These are phyloP conservation scores for Orthonychiurus folsomi DNA, from an alignment of 2,888 invertebrate species.

Conservation along the genomic window DNA sequence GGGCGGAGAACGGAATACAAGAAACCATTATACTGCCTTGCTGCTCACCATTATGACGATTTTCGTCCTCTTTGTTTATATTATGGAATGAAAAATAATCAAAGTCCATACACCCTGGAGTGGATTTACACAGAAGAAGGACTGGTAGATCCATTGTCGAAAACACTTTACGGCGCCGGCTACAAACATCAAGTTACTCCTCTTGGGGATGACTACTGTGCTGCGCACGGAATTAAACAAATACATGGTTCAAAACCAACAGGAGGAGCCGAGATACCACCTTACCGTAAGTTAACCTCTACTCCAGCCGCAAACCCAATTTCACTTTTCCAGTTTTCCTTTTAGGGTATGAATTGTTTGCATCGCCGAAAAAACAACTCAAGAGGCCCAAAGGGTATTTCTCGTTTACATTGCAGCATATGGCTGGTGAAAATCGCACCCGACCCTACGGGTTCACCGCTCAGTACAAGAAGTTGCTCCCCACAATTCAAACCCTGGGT, in stretches of 20 bases:
- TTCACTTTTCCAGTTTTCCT: too few species aligned
- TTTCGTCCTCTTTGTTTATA: too few species aligned
- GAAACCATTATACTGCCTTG: neutral
- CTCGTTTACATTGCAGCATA: neutral
- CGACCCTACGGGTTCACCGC: neutral
- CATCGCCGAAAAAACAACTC: neutral
- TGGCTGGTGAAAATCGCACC: neutral
- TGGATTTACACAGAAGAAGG: neutral
- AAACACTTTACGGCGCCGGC: too few species aligned
- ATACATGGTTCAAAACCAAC: neutral
- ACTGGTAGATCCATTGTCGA: too few species aligned
- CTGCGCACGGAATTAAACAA: too few species aligned
- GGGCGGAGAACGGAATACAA: neutral
- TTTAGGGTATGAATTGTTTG: neutral
- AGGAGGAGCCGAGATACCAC: neutral
- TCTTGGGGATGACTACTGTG: too few species aligned
- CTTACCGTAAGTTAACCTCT: too few species aligned
- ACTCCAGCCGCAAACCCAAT: too few species aligned
- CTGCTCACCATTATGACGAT: too few species aligned
- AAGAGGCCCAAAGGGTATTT: neutral
- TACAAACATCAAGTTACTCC: too few species aligned
- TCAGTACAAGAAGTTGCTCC: neutral
- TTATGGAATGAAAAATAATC: too few species aligned
- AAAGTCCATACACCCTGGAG: neutral
- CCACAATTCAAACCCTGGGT: neutral